Conservation (phyloP, 2,797 vertebrate genomes). For the Apogon hyalosoma region DNA sequence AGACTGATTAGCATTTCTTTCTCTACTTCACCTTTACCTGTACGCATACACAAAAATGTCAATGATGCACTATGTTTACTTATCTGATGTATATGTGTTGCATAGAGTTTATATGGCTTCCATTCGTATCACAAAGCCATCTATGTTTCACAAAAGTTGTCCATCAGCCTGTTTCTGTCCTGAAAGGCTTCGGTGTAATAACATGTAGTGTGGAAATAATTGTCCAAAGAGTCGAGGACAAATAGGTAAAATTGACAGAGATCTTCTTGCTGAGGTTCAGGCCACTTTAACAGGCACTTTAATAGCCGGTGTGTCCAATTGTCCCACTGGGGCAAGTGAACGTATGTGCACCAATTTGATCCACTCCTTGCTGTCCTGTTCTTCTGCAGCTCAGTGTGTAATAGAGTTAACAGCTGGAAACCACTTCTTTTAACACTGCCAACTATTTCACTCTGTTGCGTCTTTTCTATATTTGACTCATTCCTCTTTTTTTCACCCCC, state of each 20-base stretch:
- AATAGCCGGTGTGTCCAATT: slow-evolving; percentile 65
- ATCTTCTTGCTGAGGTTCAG: slow-evolving; percentile 44
- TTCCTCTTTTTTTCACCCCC: slow-evolving; percentile 16
- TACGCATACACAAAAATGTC: too few relatives aligned
- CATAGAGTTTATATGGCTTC: too few relatives aligned
- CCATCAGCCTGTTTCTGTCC: background rate
- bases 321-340: slow-evolving; percentile 61
- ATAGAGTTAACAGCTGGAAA: slow-evolving; percentile 83
- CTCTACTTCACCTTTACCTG: too few relatives aligned
- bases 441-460: slow-evolving; percentile 48
- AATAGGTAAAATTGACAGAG: slow-evolving; percentile 18
- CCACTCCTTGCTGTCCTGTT: slow-evolving; percentile 67
- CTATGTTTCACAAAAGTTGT: too few relatives aligned
- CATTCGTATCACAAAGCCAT: too few relatives aligned
- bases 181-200: slow-evolving; percentile 18
- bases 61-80: too few relatives aligned
- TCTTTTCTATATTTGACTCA: slow-evolving; percentile 19
- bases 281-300: slow-evolving; percentile 69
- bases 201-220: background rate
- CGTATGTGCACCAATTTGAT: slow-evolving; percentile 65
- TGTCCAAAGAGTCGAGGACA: slow-evolving; percentile 18
- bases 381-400: slow-evolving; percentile 77
- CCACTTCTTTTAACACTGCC: slow-evolving; percentile 70
- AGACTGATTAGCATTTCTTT: too few relatives aligned
- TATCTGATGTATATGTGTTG: too few relatives aligned